phyloP scores from a whole-genome alignment of 37 sponge, comb jelly and placozoan genomes.

The Geodia barretti region DNA sequence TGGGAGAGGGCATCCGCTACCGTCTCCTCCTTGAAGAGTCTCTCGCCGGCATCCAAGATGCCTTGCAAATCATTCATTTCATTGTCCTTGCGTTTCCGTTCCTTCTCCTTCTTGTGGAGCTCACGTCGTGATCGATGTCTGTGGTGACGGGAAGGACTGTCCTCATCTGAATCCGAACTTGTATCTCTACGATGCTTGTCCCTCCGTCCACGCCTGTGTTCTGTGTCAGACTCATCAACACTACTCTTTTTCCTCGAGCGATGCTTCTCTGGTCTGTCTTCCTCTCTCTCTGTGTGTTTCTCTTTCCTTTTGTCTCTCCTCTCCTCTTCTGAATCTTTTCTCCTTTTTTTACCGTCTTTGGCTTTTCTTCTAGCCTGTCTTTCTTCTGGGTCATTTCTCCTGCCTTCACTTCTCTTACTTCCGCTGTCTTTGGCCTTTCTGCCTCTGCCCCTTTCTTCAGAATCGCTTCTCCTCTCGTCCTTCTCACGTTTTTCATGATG shows the following conservation, averaged over 20 bases:
- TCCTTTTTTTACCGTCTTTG: too few species aligned
- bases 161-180: background rate
- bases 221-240: background rate
- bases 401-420: constrained; percentile 2
- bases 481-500: constrained; percentile 19
- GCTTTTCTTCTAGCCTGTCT: background rate
- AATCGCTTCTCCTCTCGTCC: background rate
- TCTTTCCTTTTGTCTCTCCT: background rate
- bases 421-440: constrained; percentile 4
- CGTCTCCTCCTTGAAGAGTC: constrained; percentile 12
- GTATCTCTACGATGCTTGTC: constrained; percentile 11
- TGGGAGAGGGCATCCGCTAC: constrained; percentile 35
- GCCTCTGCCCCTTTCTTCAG: constrained; percentile 4
- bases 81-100: background rate
- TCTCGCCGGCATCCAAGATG: constrained; percentile 22
- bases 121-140: background rate
- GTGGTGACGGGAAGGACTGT: background rate
- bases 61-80: constrained; percentile 16
- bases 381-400: background rate
- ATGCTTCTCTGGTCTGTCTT: constrained; percentile 5
- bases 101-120: background rate
- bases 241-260: background rate
- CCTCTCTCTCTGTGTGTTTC: background rate
- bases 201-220: background rate
- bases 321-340: too few species aligned